phyloP scores from a whole-genome alignment of 2,113 vertebrate species.

The Elachura formosa region DNA sequence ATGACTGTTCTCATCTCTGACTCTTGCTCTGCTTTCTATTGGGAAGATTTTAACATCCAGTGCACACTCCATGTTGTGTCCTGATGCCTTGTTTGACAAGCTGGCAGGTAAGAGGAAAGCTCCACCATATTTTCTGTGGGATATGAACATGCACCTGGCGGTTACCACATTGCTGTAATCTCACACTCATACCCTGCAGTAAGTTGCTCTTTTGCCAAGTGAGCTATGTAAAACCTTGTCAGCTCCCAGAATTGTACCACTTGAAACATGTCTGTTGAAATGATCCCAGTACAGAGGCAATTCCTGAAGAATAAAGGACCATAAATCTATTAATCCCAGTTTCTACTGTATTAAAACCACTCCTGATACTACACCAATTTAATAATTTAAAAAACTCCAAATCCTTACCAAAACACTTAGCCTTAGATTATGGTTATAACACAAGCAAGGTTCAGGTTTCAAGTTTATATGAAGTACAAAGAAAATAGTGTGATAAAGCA shows the following conservation, averaged over 20 bases:
- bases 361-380: not conserved
- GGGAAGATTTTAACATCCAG: not conserved
- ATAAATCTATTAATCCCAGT: not conserved
- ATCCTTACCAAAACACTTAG: not conserved
- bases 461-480: not conserved
- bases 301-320: not conserved
- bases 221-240: conserved; percentile 16
- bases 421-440: not conserved
- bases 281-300: not conserved
- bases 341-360: not conserved
- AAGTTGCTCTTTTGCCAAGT: conserved; percentile 38
- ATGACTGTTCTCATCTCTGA: not conserved
- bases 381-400: accelerated
- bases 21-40: not conserved
- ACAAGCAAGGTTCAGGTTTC: not conserved
- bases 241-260: not conserved
- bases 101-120: conserved; percentile 19
- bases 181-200: not conserved
- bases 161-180: not conserved
- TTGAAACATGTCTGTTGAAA: not conserved
- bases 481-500: not conserved
- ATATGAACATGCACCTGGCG: conserved; percentile 11
- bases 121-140: not conserved
- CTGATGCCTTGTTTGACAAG: not conserved
- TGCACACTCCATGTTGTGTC: accelerated